phyloP scores from a whole-genome alignment of 2,888 invertebrate species.

The Caenorhabditis sp. region DNA sequence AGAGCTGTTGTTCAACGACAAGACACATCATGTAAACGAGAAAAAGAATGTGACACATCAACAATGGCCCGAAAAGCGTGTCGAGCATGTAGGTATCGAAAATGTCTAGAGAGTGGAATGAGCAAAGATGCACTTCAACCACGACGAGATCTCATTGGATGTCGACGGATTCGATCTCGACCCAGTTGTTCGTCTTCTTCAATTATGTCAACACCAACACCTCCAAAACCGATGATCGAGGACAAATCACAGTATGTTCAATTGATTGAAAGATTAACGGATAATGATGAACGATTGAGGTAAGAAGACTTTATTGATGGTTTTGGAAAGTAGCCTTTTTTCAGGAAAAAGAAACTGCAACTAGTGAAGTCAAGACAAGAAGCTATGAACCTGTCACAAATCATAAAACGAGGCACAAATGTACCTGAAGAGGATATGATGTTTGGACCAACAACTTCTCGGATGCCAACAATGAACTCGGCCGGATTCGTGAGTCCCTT shows the following conservation, averaged over 20 bases:
- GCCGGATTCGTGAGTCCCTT: slow-evolving; percentile 15
- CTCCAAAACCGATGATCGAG: slow-evolving; percentile 16
- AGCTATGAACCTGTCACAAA: slow-evolving; percentile 47
- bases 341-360: slow-evolving; percentile 58
- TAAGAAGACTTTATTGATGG: not conserved
- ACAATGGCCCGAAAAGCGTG: slow-evolving; percentile 64
- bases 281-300: slow-evolving; percentile 43
- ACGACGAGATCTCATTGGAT: slow-evolving; percentile 68
- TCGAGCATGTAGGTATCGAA: slow-evolving; percentile 67
- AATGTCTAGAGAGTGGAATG: slow-evolving; percentile 70
- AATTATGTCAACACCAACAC: slow-evolving; percentile 22
- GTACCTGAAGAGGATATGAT: slow-evolving; percentile 11
- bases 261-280: slow-evolving; percentile 48
- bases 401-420: not conserved
- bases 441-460: slow-evolving; percentile 9
- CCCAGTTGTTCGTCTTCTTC: slow-evolving; percentile 28
- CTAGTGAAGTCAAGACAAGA: slow-evolving; percentile 60
- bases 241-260: slow-evolving; percentile 33
- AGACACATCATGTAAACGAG: slow-evolving; percentile 66
- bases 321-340: not conserved
- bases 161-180: slow-evolving; percentile 41
- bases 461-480: not conserved
- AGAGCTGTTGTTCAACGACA: slow-evolving; percentile 71
- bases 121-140: slow-evolving; percentile 70
- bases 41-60: slow-evolving; percentile 60